Evolutionary conservation across 2,113 vertebrate species (phyloP), one percentile per base, ranked within the genome.

Genomic region (Pterophyllum scalare): DNA sequence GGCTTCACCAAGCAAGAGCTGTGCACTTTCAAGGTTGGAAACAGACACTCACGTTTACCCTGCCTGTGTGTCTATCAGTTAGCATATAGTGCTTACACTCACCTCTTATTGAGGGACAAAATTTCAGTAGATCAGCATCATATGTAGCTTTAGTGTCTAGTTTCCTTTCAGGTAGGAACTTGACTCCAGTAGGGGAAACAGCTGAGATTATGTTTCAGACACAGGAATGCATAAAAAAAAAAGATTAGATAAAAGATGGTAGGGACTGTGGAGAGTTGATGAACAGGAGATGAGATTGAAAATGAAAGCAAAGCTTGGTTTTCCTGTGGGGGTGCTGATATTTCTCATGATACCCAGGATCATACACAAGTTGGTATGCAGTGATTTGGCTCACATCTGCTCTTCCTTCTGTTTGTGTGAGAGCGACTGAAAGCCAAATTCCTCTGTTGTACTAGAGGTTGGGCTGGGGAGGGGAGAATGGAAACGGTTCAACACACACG

Each of bases 1-100:
- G 95, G 96, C 22, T 96, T 96, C 90, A 95, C 87, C 78, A 95
- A 90, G 58, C 94, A 96, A 19, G 96, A 96, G 79, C 89, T 96
- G 14, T 46, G 17, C 85, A 96, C 94, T 77, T 96, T 96, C 88
- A 96, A 96, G 96, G 96, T 96, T 58, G 57, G 84, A 52, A 72
- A 83, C 9, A 13, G 52, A 49, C 62, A 62, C 19, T 20, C 60
- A 54, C 70, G 52, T 52, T 49, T 31, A 62, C 79, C 26, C 19
- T 72, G 67, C 19, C 46, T 49, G 43, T 52, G 65, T 72, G 31
- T 54, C n/a, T 72, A 28, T 33, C 46, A 9, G 24, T 54, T 72
- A 3, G 60, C 80, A 79, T 40, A 65, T 52, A 87, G 33, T 11
- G 57, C 7, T n/a, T 67, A 8, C 35, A n/a, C 56, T 20, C 11